These are phyloP conservation scores for Hirundo rustica DNA, from an alignment of 2,797 vertebrate species.

Conservation along the genomic window DNA sequence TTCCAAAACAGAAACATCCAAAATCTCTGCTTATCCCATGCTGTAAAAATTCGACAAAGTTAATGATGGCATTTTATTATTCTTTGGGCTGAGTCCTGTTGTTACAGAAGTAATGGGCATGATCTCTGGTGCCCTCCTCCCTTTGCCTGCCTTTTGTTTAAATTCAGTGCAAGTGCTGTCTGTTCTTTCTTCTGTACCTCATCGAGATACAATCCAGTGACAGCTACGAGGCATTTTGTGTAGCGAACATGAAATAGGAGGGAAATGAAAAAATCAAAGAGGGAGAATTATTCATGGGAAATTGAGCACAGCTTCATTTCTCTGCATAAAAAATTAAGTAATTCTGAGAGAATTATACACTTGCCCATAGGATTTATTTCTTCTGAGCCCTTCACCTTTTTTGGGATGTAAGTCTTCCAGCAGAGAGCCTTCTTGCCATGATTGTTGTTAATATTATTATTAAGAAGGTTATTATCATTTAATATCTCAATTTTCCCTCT, in stretches of 20 bases:
- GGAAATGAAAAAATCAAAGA: conserved; percentile 38
- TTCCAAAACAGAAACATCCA: background rate
- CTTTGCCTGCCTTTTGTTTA: conserved; percentile 38
- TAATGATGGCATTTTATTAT: background rate
- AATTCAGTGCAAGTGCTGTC: background rate
- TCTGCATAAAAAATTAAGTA: conserved; percentile 39
- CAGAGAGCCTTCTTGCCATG: conserved; percentile 1
- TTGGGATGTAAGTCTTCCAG: background rate
- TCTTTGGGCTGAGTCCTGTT: background rate
- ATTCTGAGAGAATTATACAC: conserved; percentile 5
- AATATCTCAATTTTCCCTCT: background rate
- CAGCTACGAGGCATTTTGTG: background rate
- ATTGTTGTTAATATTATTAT: conserved; percentile 10
- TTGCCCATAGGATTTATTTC: conserved; percentile 34
- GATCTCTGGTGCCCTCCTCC: background rate
- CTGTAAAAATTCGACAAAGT: background rate
- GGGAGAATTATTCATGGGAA: conserved; percentile 45
- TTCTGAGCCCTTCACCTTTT: conserved; percentile 16
- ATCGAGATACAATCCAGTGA: background rate
- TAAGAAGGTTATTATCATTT: background rate
- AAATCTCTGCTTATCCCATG: background rate
- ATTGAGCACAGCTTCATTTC: conserved; percentile 45
- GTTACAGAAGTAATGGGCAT: background rate
- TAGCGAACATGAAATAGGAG: conserved; percentile 32
- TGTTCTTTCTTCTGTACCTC: conserved; percentile 23